phyloP scores from a whole-genome alignment of 2,113 vertebrate species.

The Scopus umbretta region DNA sequence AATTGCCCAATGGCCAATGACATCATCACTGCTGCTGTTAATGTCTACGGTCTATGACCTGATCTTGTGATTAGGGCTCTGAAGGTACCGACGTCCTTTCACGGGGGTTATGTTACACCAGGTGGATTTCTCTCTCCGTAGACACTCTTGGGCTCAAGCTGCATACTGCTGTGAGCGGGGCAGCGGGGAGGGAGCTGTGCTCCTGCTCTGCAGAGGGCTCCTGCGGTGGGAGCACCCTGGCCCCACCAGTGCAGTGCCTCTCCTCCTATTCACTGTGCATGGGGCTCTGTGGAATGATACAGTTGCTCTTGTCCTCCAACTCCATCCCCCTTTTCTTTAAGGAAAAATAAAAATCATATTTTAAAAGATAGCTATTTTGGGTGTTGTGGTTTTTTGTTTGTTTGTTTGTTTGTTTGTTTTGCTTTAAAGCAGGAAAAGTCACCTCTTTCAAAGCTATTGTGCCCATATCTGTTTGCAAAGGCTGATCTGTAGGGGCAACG shows the following conservation, averaged over 20 bases:
- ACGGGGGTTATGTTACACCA: not conserved
- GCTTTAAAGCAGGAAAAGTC: not conserved
- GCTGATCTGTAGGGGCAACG: not conserved
- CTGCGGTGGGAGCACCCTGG: accelerated
- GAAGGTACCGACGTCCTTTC: not conserved
- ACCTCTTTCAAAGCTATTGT: not conserved
- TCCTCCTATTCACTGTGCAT: not conserved
- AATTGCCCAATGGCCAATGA: not conserved
- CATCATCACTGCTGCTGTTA: not conserved
- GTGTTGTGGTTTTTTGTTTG: no score
- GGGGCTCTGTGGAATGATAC: not conserved
- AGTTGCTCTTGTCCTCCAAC: not conserved
- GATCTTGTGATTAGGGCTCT: not conserved
- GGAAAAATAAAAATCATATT: not conserved
- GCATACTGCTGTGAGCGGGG: not conserved
- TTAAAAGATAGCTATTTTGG: not conserved
- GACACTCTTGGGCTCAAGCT: not conserved
- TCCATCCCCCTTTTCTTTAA: not conserved
- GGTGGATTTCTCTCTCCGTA: not conserved
- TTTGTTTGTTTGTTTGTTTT: no score
- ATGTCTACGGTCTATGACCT: not conserved
- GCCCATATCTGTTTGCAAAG: not conserved
- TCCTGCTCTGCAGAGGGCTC: not conserved
- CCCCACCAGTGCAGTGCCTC: not conserved
- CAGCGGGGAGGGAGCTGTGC: not conserved